phyloP scores from a whole-genome alignment of 2,113 vertebrate species.

The Bubalus kerabau region DNA sequence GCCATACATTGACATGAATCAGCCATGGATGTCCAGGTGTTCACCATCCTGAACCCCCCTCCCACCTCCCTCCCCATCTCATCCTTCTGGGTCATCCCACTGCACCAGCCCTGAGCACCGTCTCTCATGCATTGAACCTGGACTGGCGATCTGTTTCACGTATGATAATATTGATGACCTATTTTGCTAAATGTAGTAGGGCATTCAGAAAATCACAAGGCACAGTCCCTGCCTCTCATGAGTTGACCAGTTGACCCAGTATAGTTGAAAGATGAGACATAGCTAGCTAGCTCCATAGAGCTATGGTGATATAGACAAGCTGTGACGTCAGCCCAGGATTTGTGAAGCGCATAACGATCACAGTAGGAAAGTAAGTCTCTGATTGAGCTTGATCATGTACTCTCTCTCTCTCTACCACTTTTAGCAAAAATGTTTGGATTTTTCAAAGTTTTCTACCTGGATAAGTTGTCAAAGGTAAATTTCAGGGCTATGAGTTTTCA shows the following conservation, averaged over 20 bases:
- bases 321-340: not conserved
- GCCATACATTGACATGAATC: too few species aligned
- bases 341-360: not conserved
- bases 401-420: not conserved
- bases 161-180: not conserved
- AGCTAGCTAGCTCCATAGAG: not conserved
- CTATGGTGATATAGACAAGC: not conserved
- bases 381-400: not conserved
- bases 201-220: not conserved
- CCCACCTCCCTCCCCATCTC: too few species aligned
- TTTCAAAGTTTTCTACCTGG: not conserved
- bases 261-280: not conserved
- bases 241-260: not conserved
- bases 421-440: not conserved
- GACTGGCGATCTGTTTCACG: not conserved
- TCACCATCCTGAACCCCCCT: too few species aligned
- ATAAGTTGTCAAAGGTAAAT: not conserved
- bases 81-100: not conserved
- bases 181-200: not conserved
- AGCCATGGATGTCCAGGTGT: accelerated
- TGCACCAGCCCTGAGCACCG: not conserved
- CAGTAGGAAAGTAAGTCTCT: not conserved
- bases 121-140: not conserved
- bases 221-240: not conserved
- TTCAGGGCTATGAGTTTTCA: too few species aligned